Conservation (phyloP, 2,888 invertebrate species). For the Ophraella communa region DNA sequence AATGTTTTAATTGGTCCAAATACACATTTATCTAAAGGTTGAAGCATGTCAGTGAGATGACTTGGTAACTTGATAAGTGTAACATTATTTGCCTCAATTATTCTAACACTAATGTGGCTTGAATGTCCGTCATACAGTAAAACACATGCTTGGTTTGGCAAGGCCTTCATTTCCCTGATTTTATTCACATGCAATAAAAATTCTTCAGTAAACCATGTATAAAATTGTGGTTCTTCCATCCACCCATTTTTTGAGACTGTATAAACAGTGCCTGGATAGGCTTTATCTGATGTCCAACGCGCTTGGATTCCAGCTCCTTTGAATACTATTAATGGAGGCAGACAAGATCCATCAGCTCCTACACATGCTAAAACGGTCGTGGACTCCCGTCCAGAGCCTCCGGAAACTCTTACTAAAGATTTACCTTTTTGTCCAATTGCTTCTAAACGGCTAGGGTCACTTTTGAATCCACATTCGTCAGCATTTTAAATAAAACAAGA, state of each 20-base stretch:
- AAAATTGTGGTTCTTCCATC: constrained; percentile 43
- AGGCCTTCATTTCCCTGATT: neutral
- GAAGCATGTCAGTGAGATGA: constrained; percentile 37
- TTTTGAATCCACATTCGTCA: constrained; percentile 43
- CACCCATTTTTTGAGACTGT: constrained; percentile 43
- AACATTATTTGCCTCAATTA: constrained; percentile 32
- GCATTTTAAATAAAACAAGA: constrained; percentile 41
- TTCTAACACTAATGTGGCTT: constrained; percentile 33
- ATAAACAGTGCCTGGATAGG: constrained; percentile 43
- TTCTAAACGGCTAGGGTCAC: constrained; percentile 39
- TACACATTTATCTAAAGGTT: constrained; percentile 35
- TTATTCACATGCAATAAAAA: constrained; percentile 31
- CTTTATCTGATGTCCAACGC: constrained; percentile 32
- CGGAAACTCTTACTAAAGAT: constrained; percentile 38
- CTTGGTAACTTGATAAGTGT: constrained; percentile 30
- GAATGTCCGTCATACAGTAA: constrained; percentile 33
- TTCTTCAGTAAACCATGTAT: constrained; percentile 29
- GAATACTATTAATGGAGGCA: constrained; percentile 46
- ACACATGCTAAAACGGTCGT: constrained; percentile 44
- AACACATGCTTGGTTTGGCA: constrained; percentile 26
- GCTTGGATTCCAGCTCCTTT: constrained; percentile 44
- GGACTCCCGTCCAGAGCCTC: constrained; percentile 44
- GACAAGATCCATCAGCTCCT: constrained; percentile 36
- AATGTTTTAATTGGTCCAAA: too few relatives aligned
- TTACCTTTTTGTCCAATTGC: constrained; percentile 44